A percentile compares a stretch with the other conserved stretches of the same genome.
Conservation (phyloP, 2,113 vertebrate species). For the Microcebus jonahi region DNA sequence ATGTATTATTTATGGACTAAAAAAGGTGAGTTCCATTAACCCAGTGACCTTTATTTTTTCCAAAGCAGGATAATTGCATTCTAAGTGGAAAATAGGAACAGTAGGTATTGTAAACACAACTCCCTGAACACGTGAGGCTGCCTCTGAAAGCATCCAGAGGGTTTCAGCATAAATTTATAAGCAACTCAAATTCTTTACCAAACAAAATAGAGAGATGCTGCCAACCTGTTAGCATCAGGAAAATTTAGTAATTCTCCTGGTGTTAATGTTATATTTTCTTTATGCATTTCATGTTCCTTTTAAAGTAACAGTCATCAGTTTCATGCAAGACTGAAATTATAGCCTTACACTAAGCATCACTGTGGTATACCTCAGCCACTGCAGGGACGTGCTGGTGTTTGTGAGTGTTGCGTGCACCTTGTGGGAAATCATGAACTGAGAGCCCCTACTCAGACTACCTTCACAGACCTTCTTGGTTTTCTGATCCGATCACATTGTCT, state of each 20-base stretch:
- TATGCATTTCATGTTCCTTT: neutral
- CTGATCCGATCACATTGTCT: neutral
- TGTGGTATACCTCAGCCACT: neutral
- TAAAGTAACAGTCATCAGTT: neutral
- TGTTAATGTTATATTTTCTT: neutral
- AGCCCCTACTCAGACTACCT: neutral
- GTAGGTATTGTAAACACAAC: conserved; percentile 32
- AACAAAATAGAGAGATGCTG: conserved; percentile 29
- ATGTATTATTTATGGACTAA: conserved; percentile 80
- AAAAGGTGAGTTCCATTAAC: conserved; percentile 73
- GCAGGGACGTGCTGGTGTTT: neutral
- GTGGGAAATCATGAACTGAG: neutral
- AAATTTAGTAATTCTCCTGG: neutral
- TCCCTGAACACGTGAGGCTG: neutral
- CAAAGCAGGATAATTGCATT: conserved; percentile 57
- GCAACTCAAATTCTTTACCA: conserved; percentile 37
- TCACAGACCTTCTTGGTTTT: neutral
- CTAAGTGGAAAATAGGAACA: conserved; percentile 64
- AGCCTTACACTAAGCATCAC: neutral
- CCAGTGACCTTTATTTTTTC: conserved; percentile 67
- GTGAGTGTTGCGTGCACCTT: neutral
- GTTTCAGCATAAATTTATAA: conserved; percentile 57
- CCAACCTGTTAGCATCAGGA: neutral
- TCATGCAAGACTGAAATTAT: neutral
- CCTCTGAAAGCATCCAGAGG: neutral